Base-by-base conservation (phyloP, 2,113 vertebrate species). In the Atlantisia rogersi region DNA sequence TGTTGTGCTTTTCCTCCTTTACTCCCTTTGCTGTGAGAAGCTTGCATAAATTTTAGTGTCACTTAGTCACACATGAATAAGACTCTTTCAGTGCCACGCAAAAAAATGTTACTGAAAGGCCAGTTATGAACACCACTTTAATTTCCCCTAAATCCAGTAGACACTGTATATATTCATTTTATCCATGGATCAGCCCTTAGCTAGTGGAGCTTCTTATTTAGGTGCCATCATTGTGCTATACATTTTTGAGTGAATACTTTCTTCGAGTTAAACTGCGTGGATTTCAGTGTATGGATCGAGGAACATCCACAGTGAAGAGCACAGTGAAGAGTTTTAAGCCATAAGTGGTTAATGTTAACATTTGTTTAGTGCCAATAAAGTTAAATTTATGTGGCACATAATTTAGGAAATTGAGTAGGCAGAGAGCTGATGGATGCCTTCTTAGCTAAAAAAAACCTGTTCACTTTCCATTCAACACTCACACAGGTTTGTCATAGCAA, bases 401-500 rank as follows among this genome's bases (percentile, higher is more conserved):
- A 96, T 96, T 96, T 96, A 94, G 95, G 96, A 95, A 96, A 86
- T 63, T 85, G 88, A 94, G 94, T 93, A 80, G 88, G 93, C 90
- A 92, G 93, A 95, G 52, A 71, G 86, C 92, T 96, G 74, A 67
- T 89, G 55, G 95, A 96, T 95, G 85, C 86, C 83, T 80, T 75
- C 86, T 84, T 90, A 91, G 88, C 91, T 95, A n/a, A 86, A 91
- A 90, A 90, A 87, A 70, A 82, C 80, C 60, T 1, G 71, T 80
- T 95, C 78, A 73, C 86, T 95, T 97, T 95, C 94, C 31, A 0
- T 93, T 92, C 70, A 95, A 86, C 12, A 10, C 86, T 96, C 81
- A 81, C 90, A 76, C 85, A 76, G 86, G 88, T 92, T 96, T 96
- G 97, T 96, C 92, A 97, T 94, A 92, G 95, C 92, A 93, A 94